phyloP scores from a whole-genome alignment of 2,888 invertebrate genomes.

The Sclerodermus sp. region DNA sequence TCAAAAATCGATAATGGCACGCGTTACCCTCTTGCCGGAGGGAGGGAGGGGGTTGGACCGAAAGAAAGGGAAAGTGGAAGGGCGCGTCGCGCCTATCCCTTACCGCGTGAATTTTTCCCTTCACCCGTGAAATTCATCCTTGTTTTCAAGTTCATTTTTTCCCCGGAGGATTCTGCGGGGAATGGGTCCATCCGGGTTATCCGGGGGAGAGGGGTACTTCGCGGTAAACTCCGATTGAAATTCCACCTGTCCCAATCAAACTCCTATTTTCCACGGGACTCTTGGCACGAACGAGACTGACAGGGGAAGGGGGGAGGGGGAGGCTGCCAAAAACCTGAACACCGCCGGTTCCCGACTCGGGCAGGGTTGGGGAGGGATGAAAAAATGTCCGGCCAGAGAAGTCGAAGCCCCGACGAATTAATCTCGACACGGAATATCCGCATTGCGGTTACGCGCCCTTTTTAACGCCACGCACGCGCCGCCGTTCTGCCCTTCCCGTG shows the following conservation, averaged over 20 bases:
- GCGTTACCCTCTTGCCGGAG: neutral
- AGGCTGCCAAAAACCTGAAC: conserved; percentile 3
- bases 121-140: no score
- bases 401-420: conserved; percentile 16
- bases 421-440: conserved; percentile 31
- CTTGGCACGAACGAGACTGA: conserved; percentile 25
- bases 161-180: no score
- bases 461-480: conserved; percentile 22
- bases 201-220: no score
- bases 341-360: neutral
- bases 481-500: neutral
- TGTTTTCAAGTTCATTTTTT: no score
- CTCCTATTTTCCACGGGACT: conserved; percentile 46
- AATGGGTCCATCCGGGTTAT: no score
- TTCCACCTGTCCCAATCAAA: conserved; percentile 53
- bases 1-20: no score
- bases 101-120: no score
- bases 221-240: conserved; percentile 44
- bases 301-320: neutral
- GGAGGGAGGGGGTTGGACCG: neutral
- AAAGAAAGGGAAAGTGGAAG: conserved; percentile 4
- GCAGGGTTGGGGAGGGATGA: neutral
- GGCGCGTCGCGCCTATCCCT: neutral
- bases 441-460: conserved; percentile 41
- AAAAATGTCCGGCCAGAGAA: conserved; percentile 3